Evolutionary conservation across 2,888 invertebrate genomes (phyloP), one percentile per base, ranked within the genome.

Genomic region (Lasioglossum oenotherae): DNA sequence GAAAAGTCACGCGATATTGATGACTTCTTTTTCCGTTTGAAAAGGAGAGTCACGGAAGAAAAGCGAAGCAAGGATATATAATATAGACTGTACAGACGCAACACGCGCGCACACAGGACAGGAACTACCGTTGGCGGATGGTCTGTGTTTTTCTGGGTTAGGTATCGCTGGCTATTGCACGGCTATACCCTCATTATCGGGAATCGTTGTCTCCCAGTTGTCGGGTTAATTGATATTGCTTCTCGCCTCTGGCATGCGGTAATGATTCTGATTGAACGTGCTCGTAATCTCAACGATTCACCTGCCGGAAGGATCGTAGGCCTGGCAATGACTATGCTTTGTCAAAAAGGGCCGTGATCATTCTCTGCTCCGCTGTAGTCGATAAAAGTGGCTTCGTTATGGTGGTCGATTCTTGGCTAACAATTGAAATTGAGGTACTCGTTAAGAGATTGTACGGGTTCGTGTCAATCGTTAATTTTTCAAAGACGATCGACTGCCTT

Each of bases 1-100:
- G 92, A 93, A 93, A 91, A 93, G 92, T 92, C 93, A 92, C 93
- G 94, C 92, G 93, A 94, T 95, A 95, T 95, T 93, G 94, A 94
- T 94, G 95, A 94, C 93, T 94, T 93, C 92, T 92, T 93, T 92
- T 91, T 91, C 85, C 77, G 88, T 74, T 67, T 38, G 73, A 76
- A 77, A 71, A 74, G 78, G 82, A 82, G 67, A 79, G 57, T 46
- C 44, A 67, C 69, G 53, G 78, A 72, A 12, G 69, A 64, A 46
- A 78, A 73, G 41, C 74, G 44, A 72, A 77, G 53, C 27, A 27
- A 73, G 41, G 81, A 60, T 44, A 35, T 27, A 53, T 53, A 23
- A 35, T 27, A 53, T 53, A 23, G 53, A 79, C 44, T 41, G 19
- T 38, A 1, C 19, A 41, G 27, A 27, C 53, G 8, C 60, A 27